Conservation (phyloP, 1,140 invertebrate genomes). For the Cydia amplana region DNA sequence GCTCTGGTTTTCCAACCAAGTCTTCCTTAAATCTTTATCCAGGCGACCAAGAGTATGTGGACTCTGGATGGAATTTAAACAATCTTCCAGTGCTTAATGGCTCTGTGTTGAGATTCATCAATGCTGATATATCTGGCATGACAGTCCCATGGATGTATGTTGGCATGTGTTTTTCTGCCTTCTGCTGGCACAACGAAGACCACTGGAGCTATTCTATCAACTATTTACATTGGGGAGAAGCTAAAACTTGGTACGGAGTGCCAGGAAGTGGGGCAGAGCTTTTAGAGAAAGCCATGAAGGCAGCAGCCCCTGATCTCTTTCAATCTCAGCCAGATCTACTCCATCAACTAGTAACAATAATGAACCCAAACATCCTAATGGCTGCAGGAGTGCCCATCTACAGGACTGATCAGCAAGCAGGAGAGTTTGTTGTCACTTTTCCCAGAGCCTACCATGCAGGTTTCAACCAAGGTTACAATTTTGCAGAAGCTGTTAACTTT, state of each 20-base stretch:
- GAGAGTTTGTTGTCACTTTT: slow-evolving; percentile 99
- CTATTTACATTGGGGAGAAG: slow-evolving; percentile 98
- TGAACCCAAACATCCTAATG: slow-evolving; percentile 98
- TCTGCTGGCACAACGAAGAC: slow-evolving; percentile 99
- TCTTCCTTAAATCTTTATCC: slow-evolving; percentile 88
- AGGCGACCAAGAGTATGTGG: slow-evolving; percentile 93
- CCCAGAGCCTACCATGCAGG: slow-evolving; percentile 99
- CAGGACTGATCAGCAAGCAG: slow-evolving; percentile 96
- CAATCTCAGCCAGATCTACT: slow-evolving; percentile 97
- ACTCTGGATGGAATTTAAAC: slow-evolving; percentile 99
- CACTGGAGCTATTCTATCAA: slow-evolving; percentile 99
- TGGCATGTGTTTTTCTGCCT: slow-evolving; percentile 99
- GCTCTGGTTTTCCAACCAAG: slow-evolving; percentile 98
- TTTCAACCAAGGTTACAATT: slow-evolving; percentile 99
- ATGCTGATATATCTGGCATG: slow-evolving; percentile 99
- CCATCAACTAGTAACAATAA: slow-evolving; percentile 98
- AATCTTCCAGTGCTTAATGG: slow-evolving; percentile 96
- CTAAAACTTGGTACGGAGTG: slow-evolving; percentile 97
- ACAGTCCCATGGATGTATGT: slow-evolving; percentile 99
- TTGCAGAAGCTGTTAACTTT: slow-evolving; percentile 99
- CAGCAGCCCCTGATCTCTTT: slow-evolving; percentile 97
- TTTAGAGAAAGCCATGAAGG: slow-evolving; percentile 97
- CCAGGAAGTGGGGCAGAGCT: slow-evolving; percentile 94
- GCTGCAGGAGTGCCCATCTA: slow-evolving; percentile 87
- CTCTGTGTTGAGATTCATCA: slow-evolving; percentile 97